A percentile compares a stretch with the other conserved stretches of the same genome.
phyloP scores from a whole-genome alignment of 2,888 invertebrate species.

The Mimas tiliae region DNA sequence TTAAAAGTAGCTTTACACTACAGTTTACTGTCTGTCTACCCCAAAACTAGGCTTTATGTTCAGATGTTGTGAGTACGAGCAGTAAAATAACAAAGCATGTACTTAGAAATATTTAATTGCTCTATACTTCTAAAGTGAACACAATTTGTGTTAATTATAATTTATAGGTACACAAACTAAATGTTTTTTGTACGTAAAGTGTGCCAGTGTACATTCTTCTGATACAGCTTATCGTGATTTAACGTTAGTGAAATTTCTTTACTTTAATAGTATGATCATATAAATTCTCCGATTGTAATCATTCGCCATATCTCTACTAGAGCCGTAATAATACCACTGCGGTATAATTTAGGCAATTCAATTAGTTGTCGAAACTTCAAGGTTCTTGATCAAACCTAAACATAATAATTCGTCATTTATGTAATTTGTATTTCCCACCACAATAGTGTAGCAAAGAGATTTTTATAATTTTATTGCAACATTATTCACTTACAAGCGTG shows the following conservation, averaged over 20 bases:
- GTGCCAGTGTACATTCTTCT: conserved; percentile 18
- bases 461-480: background rate
- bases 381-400: background rate
- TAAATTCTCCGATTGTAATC: conserved; percentile 8
- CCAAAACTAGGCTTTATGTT: background rate
- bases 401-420: background rate
- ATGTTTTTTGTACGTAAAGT: conserved; percentile 17
- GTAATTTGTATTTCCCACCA: background rate
- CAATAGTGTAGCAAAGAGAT: background rate
- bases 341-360: conserved; percentile 8
- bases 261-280: background rate
- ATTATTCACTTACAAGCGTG: too few species aligned
- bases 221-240: conserved; percentile 10
- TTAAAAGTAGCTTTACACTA: background rate
- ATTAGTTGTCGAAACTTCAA: conserved; percentile 21
- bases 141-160: conserved; percentile 22
- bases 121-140: conserved; percentile 5
- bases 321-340: background rate
- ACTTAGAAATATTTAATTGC: conserved; percentile 15
- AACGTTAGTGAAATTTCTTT: conserved; percentile 6
- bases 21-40: background rate
- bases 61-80: background rate
- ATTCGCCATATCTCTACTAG: conserved; percentile 15
- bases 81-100: conserved; percentile 6
- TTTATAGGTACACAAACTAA: conserved; percentile 21